phyloP scores from a whole-genome alignment of 2,888 invertebrate genomes.

The Rotaria sp. region DNA sequence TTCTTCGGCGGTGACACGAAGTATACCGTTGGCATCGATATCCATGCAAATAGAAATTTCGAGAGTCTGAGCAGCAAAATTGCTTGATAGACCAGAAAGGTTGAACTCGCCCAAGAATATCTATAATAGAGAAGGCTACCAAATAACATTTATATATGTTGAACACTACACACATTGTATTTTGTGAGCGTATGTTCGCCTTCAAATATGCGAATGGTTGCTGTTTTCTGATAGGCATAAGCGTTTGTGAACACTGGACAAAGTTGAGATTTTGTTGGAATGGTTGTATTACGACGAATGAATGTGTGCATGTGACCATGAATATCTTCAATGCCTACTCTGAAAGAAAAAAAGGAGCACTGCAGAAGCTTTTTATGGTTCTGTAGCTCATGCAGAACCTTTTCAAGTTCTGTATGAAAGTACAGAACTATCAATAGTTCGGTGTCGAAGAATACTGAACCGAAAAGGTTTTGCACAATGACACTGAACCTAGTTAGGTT shows the following conservation, averaged over 20 bases:
- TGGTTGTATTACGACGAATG: neutral
- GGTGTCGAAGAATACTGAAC: too few species aligned
- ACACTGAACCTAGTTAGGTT: too few species aligned
- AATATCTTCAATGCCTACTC: neutral
- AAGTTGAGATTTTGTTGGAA: neutral
- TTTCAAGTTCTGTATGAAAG: too few species aligned
- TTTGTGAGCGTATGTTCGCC: neutral
- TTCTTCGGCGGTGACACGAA: neutral
- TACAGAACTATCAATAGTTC: too few species aligned
- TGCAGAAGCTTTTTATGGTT: too few species aligned
- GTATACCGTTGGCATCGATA: constrained; percentile 15
- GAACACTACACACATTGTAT: neutral
- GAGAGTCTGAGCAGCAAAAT: neutral
- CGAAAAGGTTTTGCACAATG: too few species aligned
- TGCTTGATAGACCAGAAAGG: neutral
- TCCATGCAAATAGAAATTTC: neutral
- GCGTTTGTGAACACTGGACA: neutral
- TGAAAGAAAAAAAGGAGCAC: too few species aligned
- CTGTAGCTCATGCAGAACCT: too few species aligned
- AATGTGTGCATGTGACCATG: neutral
- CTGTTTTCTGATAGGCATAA: constrained; percentile 16
- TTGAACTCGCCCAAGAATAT: neutral
- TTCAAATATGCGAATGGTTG: constrained; percentile 3
- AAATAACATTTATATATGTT: neutral
- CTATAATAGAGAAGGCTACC: neutral